These are phyloP conservation scores for Eurytoma adleriae DNA, from an alignment of 2,888 invertebrate species.

Conservation along the genomic window DNA sequence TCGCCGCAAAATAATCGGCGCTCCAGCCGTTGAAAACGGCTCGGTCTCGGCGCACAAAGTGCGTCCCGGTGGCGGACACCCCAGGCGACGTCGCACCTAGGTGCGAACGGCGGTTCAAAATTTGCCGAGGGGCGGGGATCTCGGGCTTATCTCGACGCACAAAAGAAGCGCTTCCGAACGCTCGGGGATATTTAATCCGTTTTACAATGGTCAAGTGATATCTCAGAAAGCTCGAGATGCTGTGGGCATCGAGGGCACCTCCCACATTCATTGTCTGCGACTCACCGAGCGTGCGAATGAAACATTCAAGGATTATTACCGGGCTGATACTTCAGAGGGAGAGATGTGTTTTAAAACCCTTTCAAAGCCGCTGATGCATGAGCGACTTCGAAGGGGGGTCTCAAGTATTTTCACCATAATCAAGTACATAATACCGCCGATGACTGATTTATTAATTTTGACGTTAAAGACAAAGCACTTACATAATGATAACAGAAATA, in stretches of 20 bases:
- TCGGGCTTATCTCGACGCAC: background rate
- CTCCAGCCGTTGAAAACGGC: conserved; percentile 14
- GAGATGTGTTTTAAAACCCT: background rate
- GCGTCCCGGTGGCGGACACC: background rate
- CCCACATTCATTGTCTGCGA: too few species aligned
- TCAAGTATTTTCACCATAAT: background rate
- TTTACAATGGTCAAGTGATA: conserved; percentile 24
- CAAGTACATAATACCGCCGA: background rate
- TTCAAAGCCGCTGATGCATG: background rate
- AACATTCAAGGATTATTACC: background rate
- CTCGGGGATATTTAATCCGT: conserved; percentile 31
- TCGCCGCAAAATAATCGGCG: conserved; percentile 37
- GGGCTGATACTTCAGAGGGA: background rate
- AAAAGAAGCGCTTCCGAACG: conserved; percentile 13
- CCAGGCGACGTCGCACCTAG: background rate
- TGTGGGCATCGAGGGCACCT: too few species aligned
- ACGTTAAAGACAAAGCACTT: too few species aligned
- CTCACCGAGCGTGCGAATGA: background rate
- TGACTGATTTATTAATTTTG: background rate
- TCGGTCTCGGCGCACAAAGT: background rate
- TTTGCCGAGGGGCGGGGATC: background rate
- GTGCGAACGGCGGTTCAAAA: background rate
- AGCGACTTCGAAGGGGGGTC: background rate
- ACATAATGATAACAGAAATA: too few species aligned
- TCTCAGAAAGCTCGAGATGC: background rate